phyloP scores from a whole-genome alignment of 1,140 invertebrate species.

The Thrips palmi region DNA sequence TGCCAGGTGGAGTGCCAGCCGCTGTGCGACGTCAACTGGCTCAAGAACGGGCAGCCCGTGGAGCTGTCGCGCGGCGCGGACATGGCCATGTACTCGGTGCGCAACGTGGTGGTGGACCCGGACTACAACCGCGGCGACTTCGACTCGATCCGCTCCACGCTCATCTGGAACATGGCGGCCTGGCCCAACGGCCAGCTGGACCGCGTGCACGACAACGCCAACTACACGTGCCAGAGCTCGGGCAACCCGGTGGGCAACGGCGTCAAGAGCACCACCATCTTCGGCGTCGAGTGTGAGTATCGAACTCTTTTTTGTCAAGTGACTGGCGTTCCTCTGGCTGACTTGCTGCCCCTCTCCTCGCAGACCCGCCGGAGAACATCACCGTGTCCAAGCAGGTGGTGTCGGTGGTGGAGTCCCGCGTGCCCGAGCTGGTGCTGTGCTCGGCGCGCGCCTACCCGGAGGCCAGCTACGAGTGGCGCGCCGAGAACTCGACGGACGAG shows the following conservation, averaged over 20 bases:
- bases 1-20: slow-evolving; percentile 80
- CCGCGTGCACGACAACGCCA: slow-evolving; percentile 52
- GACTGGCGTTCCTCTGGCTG: background rate
- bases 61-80: slow-evolving; percentile 24
- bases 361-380: slow-evolving; percentile 75
- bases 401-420: slow-evolving; percentile 55
- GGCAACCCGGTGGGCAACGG: slow-evolving; percentile 48
- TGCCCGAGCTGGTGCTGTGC: slow-evolving; percentile 56
- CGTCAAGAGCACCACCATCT: slow-evolving; percentile 59
- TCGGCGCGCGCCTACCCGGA: slow-evolving; percentile 52
- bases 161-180: slow-evolving; percentile 64
- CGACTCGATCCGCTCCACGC: slow-evolving; percentile 63
- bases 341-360: slow-evolving; percentile 13
- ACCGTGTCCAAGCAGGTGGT: slow-evolving; percentile 49
- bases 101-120: slow-evolving; percentile 38
- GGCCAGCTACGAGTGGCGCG: slow-evolving; percentile 45
- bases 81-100: slow-evolving; percentile 39
- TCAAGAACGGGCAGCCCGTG: slow-evolving; percentile 47
- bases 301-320: slow-evolving; percentile 2
- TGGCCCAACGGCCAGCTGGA: slow-evolving; percentile 63
- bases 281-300: slow-evolving; percentile 74
- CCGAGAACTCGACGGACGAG: slow-evolving; percentile 27
- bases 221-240: slow-evolving; percentile 67
- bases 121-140: slow-evolving; percentile 64
- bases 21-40: slow-evolving; percentile 64